Evolutionary conservation across 2,797 vertebrate genomes (phyloP).

Genomic region (Enteromius fasciolatus): DNA sequence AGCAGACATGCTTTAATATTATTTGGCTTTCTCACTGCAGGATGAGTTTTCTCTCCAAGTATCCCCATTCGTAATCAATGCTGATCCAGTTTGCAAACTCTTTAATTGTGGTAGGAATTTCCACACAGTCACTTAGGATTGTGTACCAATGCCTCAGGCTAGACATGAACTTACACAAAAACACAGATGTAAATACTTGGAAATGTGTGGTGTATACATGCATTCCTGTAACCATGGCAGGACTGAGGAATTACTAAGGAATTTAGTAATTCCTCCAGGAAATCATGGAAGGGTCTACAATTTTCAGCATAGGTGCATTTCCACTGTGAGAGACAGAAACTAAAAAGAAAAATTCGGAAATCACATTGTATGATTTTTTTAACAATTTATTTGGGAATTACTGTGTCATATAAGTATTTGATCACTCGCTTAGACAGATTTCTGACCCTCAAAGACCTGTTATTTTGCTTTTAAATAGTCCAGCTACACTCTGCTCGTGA

Average conservation of each 20-base stretch:
- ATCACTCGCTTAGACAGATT: too few species aligned
- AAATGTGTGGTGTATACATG: neutral
- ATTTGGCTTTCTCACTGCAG: neutral
- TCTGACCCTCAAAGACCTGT: too few species aligned
- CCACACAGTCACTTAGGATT: neutral
- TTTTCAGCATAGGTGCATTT: too few species aligned
- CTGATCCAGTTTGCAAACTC: conserved; percentile 16
- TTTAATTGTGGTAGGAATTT: neutral
- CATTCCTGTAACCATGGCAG: neutral
- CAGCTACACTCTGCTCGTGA: too few species aligned
- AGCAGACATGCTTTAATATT: conserved; percentile 15
- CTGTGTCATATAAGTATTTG: too few species aligned
- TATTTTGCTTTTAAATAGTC: too few species aligned
- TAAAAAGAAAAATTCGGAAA: too few species aligned
- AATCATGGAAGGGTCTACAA: too few species aligned
- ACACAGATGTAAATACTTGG: neutral
- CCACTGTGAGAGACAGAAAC: too few species aligned
- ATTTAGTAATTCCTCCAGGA: neutral
- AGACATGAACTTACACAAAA: neutral
- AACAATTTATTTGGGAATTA: too few species aligned
- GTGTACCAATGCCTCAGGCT: conserved; percentile 3
- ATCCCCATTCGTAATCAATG: conserved; percentile 1
- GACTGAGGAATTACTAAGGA: neutral
- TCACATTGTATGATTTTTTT: too few species aligned
- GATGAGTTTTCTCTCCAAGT: conserved; percentile 25